phyloP scores from a whole-genome alignment of 2,113 vertebrate genomes.

The Poecilia latipinna region DNA sequence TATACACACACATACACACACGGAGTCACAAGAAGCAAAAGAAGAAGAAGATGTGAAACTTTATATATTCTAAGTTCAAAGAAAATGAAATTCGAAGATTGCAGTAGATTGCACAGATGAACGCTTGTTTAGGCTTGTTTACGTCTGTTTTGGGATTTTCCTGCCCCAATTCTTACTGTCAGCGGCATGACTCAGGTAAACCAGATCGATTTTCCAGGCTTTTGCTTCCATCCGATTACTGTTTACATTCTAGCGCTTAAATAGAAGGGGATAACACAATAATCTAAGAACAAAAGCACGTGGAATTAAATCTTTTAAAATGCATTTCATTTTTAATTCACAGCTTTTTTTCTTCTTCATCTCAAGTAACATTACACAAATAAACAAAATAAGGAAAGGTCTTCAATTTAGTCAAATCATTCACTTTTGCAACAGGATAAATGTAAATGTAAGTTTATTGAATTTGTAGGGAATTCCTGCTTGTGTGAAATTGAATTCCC shows the following conservation, averaged over 20 bases:
- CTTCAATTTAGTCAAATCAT: not conserved
- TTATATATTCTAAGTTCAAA: slow-evolving; percentile 66
- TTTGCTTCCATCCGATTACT: not conserved
- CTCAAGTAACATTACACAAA: not conserved
- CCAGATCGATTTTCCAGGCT: not conserved
- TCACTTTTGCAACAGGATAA: too few species aligned
- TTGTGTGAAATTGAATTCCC: slow-evolving; percentile 1
- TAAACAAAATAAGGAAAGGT: not conserved
- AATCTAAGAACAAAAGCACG: not conserved
- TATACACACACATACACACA: too few species aligned
- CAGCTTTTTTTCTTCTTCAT: not conserved
- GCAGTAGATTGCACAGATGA: slow-evolving; percentile 20
- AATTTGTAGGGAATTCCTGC: not conserved
- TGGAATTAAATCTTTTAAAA: too few species aligned
- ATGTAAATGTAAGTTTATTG: too few species aligned
- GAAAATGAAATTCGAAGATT: slow-evolving; percentile 62
- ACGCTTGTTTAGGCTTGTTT: slow-evolving; percentile 19
- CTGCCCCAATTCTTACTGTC: not conserved
- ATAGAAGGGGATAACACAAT: not conserved
- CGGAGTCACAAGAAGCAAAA: slow-evolving; percentile 6
- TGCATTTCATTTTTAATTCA: not conserved
- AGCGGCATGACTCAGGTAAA: not conserved
- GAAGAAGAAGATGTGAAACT: slow-evolving; percentile 69
- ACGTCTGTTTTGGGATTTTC: slow-evolving; percentile 15
- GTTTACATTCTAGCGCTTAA: not conserved